Evolutionary conservation across 2,888 invertebrate species (phyloP).

Genomic region (Polyommatus iphigenia): DNA sequence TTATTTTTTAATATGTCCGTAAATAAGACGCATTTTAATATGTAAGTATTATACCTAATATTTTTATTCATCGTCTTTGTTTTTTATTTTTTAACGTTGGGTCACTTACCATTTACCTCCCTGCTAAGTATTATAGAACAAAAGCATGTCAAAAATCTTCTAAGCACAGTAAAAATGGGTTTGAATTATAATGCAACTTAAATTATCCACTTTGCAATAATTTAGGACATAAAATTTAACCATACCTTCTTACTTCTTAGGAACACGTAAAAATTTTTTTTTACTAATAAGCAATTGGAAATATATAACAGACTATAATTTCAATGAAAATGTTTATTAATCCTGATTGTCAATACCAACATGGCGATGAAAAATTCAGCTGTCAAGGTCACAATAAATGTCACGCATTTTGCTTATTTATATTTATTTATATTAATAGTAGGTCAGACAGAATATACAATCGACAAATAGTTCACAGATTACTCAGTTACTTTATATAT

Average conservation of each 20-base stretch:
- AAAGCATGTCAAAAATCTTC: background rate
- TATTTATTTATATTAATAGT: slow-evolving; percentile 23
- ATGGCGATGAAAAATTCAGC: background rate
- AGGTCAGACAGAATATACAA: slow-evolving; percentile 13
- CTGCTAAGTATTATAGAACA: too few species aligned
- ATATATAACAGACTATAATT: background rate
- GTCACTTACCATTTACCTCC: background rate
- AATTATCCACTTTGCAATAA: background rate
- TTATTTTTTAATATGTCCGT: slow-evolving; percentile 5
- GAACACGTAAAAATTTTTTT: too few species aligned
- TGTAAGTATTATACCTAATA: background rate
- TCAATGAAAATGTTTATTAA: background rate
- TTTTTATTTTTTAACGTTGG: background rate
- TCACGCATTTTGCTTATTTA: background rate
- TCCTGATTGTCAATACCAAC: background rate
- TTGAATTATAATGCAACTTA: background rate
- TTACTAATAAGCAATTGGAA: too few species aligned
- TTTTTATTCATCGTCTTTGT: background rate
- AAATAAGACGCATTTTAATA: slow-evolving; percentile 18
- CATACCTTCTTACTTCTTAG: too few species aligned
- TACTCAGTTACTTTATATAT: background rate
- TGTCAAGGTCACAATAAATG: slow-evolving; percentile 24
- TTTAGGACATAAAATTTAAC: too few species aligned
- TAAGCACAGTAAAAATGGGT: background rate
- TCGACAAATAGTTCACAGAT: background rate